These are phyloP conservation scores for Camponotus fellah DNA, from an alignment of 2,888 invertebrate species.

Conservation along the genomic window DNA sequence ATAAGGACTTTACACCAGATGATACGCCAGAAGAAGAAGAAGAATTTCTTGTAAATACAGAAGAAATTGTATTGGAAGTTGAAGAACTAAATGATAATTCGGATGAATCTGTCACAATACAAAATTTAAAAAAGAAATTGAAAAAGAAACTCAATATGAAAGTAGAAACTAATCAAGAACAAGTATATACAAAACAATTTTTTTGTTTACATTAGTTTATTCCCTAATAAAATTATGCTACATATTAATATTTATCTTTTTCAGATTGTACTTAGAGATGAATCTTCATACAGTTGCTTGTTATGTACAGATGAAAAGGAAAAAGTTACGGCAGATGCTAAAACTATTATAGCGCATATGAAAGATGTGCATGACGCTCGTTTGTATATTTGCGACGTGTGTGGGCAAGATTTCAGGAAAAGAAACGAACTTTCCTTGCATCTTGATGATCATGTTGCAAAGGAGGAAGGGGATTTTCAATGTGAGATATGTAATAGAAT, in stretches of 20 bases:
- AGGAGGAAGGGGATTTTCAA: slow-evolving; percentile 89
- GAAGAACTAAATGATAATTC: slow-evolving; percentile 58
- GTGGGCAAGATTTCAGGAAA: slow-evolving; percentile 89
- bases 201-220: not conserved
- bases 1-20: slow-evolving; percentile 48
- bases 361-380: slow-evolving; percentile 88
- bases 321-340: slow-evolving; percentile 87
- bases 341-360: slow-evolving; percentile 89
- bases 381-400: slow-evolving; percentile 91
- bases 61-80: slow-evolving; percentile 57
- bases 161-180: slow-evolving; percentile 62
- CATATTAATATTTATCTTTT: slow-evolving; percentile 41
- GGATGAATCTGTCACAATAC: slow-evolving; percentile 38
- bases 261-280: slow-evolving; percentile 83
- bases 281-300: slow-evolving; percentile 87
- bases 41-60: slow-evolving; percentile 53
- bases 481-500: slow-evolving; percentile 89
- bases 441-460: slow-evolving; percentile 89
- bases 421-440: slow-evolving; percentile 89
- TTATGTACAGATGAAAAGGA: slow-evolving; percentile 86
- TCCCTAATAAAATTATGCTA: not conserved
- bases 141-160: slow-evolving; percentile 64
- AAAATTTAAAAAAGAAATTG: slow-evolving; percentile 55
- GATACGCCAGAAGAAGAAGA: slow-evolving; percentile 61
- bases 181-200: slow-evolving; percentile 57